Evolutionary conservation across 2,113 vertebrate species (phyloP).

Genomic region (Xenopus laevis): DNA sequence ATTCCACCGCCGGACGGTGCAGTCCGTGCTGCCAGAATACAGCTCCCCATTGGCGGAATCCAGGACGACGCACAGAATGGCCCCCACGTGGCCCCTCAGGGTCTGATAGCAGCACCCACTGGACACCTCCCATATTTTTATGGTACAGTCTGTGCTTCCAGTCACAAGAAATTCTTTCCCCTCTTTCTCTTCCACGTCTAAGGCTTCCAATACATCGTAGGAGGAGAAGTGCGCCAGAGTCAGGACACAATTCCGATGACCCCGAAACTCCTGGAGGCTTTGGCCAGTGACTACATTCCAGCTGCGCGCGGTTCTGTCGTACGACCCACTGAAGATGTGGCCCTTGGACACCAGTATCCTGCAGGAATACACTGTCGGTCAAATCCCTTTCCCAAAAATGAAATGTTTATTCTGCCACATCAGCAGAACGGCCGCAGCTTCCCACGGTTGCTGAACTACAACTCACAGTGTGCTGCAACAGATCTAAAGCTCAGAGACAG

Average conservation of each 20-base stretch:
- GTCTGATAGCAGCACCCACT: conserved; percentile 74
- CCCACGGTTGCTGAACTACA: too few relatives aligned
- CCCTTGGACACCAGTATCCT: conserved; percentile 69
- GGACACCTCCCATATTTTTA: conserved; percentile 75
- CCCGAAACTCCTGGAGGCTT: conserved; percentile 67
- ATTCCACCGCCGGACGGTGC: conserved; percentile 72
- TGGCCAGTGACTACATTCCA: conserved; percentile 71
- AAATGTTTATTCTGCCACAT: not conserved
- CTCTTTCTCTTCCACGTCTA: conserved; percentile 49
- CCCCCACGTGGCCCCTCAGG: conserved; percentile 71
- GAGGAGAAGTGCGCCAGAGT: conserved; percentile 68
- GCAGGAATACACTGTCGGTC: conserved; percentile 22
- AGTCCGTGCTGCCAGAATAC: conserved; percentile 73
- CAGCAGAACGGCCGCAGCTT: too few relatives aligned
- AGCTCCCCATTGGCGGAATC: conserved; percentile 62
- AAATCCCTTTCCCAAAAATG: not conserved
- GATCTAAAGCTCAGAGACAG: too few relatives aligned
- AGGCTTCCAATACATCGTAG: conserved; percentile 58
- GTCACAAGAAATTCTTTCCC: conserved; percentile 71
- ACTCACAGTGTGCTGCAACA: too few relatives aligned
- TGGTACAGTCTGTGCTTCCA: conserved; percentile 73
- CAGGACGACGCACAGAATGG: conserved; percentile 70
- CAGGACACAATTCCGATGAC: conserved; percentile 75
- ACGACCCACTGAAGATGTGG: conserved; percentile 74
- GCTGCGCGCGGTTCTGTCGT: conserved; percentile 70